Percentiles rank a stretch among this genome's conserved stretches.
phyloP scores from a whole-genome alignment of 2,113 vertebrate species.

The Myodes glareolus region DNA sequence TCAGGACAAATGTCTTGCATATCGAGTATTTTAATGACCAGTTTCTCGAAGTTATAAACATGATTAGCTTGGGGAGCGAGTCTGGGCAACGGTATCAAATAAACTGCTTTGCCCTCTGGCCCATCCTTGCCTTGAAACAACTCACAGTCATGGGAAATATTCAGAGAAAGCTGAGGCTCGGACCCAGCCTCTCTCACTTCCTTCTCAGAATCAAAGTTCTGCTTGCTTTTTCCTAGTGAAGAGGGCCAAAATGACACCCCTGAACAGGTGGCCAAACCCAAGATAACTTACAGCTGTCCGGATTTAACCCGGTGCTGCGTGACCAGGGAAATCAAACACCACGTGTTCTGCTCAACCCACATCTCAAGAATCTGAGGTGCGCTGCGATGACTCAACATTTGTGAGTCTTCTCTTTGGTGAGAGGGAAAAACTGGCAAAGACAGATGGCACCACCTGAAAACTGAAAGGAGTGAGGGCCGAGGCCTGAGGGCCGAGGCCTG shows the following conservation, averaged over 20 bases:
- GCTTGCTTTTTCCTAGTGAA: not conserved
- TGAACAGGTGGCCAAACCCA: conserved; percentile 28
- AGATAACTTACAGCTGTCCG: conserved; percentile 24
- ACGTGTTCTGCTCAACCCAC: not conserved
- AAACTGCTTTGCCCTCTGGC: not conserved
- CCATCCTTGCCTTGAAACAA: not conserved
- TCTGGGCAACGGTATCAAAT: not conserved
- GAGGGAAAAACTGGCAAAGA: conserved; percentile 21
- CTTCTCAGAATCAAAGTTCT: not conserved
- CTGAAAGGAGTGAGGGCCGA: not conserved
- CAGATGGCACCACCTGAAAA: conserved; percentile 53
- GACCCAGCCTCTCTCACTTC: not conserved
- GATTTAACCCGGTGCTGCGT: not conserved
- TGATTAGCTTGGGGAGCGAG: not conserved
- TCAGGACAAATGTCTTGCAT: conserved; percentile 17
- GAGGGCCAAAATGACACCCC: conserved; percentile 33
- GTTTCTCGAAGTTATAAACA: not conserved
- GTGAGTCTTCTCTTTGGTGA: conserved; percentile 11
- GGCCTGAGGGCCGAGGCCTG: not conserved
- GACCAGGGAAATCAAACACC: conserved; percentile 6
- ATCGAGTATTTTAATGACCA: conserved; percentile 31
- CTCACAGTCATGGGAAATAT: not conserved
- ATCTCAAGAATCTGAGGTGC: not conserved
- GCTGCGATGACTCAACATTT: not conserved
- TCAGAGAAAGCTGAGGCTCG: not conserved